Conservation (phyloP, 2,797 vertebrate genomes). For the Galaxias olidus region DNA sequence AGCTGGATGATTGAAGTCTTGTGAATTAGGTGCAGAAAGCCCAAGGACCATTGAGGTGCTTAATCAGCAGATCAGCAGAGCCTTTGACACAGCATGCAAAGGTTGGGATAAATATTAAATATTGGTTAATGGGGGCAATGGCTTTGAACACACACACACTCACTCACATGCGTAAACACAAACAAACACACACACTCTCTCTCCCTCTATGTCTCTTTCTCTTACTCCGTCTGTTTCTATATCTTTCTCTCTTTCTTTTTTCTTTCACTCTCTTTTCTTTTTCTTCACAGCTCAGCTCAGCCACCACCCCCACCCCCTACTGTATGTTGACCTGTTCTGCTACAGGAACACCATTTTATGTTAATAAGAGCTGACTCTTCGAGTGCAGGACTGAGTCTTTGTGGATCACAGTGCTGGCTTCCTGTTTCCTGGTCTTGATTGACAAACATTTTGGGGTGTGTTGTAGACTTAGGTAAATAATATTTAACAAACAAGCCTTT, state of each 20-base stretch:
- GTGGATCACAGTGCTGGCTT: too few relatives aligned
- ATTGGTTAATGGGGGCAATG: too few relatives aligned
- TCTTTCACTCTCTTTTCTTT: not conserved
- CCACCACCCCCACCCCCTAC: not conserved
- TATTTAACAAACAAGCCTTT: too few relatives aligned
- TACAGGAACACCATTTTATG: not conserved
- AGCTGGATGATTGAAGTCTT: too few relatives aligned
- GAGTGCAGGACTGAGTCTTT: conserved; percentile 5
- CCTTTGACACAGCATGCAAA: too few relatives aligned
- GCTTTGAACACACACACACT: not conserved
- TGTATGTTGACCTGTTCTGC: not conserved
- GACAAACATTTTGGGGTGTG: too few relatives aligned
- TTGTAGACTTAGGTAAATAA: too few relatives aligned
- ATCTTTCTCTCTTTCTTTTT: not conserved
- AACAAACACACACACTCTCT: conserved; percentile 3
- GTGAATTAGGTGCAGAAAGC: too few relatives aligned
- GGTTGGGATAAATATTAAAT: too few relatives aligned
- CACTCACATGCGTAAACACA: not conserved
- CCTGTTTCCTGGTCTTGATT: too few relatives aligned
- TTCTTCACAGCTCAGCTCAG: not conserved
- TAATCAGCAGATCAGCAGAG: too few relatives aligned
- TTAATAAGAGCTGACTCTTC: conserved; percentile 13
- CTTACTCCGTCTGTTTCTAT: not conserved
- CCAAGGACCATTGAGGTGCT: too few relatives aligned
- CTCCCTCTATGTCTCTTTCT: not conserved